phyloP scores from a whole-genome alignment of 2,797 vertebrate species.

The Siniperca scherzeri region DNA sequence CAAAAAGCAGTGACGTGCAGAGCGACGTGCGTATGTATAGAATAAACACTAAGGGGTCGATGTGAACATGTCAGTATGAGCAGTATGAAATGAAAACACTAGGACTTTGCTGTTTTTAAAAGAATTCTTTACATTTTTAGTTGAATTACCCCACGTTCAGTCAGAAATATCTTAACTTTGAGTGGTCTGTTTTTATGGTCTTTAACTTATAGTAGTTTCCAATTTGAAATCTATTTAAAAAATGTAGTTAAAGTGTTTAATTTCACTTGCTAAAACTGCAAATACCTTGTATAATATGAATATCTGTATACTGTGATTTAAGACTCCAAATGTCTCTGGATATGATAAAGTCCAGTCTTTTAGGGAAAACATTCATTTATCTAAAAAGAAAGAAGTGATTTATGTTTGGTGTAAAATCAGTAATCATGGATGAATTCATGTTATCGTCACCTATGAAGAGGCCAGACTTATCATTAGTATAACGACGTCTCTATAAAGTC shows the following conservation, averaged over 20 bases:
- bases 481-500: too few species aligned
- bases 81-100: too few species aligned
- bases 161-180: background rate
- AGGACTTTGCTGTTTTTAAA: background rate
- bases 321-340: background rate
- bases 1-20: too few species aligned
- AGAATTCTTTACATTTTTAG: background rate
- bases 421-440: background rate
- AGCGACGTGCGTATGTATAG: too few species aligned
- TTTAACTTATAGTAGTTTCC: background rate
- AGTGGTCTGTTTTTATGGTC: background rate
- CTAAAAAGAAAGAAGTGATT: background rate
- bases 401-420: background rate
- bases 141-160: background rate
- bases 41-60: too few species aligned
- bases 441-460: background rate
- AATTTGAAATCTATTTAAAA: background rate
- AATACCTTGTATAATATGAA: background rate
- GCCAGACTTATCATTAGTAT: background rate
- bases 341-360: background rate
- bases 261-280: background rate
- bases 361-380: background rate
- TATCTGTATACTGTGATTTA: background rate
- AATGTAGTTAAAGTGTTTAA: background rate
- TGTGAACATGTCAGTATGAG: too few species aligned